A percentile compares a stretch with the other conserved stretches of the same genome.
Evolutionary conservation across 2,113 vertebrate species (phyloP).

Genomic region (Lanius collurio): DNA sequence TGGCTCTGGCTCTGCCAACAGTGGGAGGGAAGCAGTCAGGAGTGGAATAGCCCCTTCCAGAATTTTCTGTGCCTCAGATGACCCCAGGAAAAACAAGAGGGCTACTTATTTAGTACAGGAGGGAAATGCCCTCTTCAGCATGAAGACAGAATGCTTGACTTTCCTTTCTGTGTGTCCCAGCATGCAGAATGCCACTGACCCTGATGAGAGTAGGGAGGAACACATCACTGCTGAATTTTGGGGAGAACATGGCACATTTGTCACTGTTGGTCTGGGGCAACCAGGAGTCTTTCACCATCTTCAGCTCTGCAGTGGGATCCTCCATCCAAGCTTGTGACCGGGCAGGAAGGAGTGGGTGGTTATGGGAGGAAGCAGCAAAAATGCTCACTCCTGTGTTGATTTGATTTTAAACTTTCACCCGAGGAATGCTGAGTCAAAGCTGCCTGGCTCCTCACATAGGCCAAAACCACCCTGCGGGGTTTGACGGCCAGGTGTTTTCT

Average conservation of each 20-base stretch:
- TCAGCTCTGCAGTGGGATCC: background rate
- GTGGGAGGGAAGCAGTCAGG: background rate
- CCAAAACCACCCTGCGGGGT: background rate
- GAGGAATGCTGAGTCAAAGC: background rate
- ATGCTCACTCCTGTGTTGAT: background rate
- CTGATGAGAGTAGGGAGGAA: background rate
- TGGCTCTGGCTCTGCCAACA: background rate
- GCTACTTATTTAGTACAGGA: background rate
- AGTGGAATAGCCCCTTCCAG: background rate
- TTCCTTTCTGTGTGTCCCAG: background rate
- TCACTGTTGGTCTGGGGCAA: background rate
- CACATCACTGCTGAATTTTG: background rate
- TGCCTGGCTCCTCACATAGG: rapidly evolving
- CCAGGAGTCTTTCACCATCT: background rate
- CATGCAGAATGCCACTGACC: background rate
- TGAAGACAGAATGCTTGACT: background rate
- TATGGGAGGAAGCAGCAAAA: background rate
- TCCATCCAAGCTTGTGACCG: rapidly evolving
- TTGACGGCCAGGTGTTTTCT: background rate
- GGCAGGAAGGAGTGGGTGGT: background rate
- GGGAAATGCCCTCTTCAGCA: background rate
- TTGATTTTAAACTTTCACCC: background rate
- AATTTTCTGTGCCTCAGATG: background rate
- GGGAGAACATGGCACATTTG: background rate
- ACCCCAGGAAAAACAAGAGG: background rate